A percentile compares a stretch with the other conserved stretches of the same genome.
Conservation (phyloP, 2,888 invertebrate genomes). For the Erpobdella octoculata region DNA sequence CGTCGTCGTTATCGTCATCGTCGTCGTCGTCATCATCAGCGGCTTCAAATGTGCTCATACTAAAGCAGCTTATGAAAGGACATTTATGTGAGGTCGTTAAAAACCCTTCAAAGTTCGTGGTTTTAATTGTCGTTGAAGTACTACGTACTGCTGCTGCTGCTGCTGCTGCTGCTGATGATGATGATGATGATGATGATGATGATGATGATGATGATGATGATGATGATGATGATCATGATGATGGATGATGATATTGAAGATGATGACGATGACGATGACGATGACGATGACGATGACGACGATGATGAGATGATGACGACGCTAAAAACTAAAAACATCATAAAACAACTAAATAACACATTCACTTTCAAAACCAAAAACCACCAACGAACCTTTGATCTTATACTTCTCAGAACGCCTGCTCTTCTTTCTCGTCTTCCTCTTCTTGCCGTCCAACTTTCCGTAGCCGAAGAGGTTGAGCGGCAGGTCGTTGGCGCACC, state of each 20-base stretch:
- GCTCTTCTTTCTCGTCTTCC: no score
- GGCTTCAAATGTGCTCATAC: not conserved
- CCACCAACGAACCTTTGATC: not conserved
- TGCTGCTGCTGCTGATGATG: no score
- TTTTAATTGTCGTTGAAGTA: no score
- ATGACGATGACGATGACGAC: not conserved
- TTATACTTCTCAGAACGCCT: no score
- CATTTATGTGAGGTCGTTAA: no score
- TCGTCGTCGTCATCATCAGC: not conserved
- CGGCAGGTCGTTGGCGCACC: not conserved
- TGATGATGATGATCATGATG: not conserved
- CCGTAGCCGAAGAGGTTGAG: not conserved
- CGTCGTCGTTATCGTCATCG: not conserved
- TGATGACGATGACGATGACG: no score
- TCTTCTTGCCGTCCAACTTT: not conserved
- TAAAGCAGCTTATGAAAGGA: no score
- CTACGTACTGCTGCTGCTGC: no score
- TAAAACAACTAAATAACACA: not conserved
- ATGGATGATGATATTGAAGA: not conserved
- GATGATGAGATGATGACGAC: not conserved
- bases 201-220: slow-evolving; percentile 13
- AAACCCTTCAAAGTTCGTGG: no score
- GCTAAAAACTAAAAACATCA: not conserved
- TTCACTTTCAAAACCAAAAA: not conserved
- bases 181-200: not conserved